Evolutionary conservation across 2,113 vertebrate species (phyloP), one percentile per base, ranked within the genome.

Genomic region (Echinops telfairi): DNA sequence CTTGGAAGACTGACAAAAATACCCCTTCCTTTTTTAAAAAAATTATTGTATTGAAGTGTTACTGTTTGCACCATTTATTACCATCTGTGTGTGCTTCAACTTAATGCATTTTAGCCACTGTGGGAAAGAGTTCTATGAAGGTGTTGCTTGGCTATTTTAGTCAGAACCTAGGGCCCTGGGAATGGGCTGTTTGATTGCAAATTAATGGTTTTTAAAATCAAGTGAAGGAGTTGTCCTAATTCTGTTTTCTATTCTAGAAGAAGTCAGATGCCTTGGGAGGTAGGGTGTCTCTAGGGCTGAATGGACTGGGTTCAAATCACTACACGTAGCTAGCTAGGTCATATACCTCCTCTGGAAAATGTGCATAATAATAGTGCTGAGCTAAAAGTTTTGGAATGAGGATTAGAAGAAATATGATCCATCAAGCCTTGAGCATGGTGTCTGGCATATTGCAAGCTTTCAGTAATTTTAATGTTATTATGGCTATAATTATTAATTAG

Each of bases 161-260:
- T 96, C 83, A 78, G 78, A 82, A 90, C 78, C 92, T 87, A 90
- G 75, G 71, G 83, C 79, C 91, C 75, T 95, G 92, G 96, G 95
- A 97, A 96, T 95, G 53, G 86, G 64, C 38, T 84, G 12, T 20
- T 11, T 93, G 92, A 58, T 95, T 92, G 93, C 88, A 92, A 97
- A 95, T 97, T 96, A 94, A 60, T 81, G 53, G 4, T 16, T 96
- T 97, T 94, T 78, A 95, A 96, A 95, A 92, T 92, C 89, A 90
- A 89, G 86, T 90, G 86, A 96, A 89, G 90, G 86, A 93, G 70
- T 40, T 96, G 96, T 66, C 96, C 95, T 96, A 79, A 92, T 86
- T 96, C 97, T 97, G 58, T 86, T 93, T 97, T 93, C 94, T 92
- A 94, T 96, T 94, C 94, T 81, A 92, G 92, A 93, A 95, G 66